phyloP scores from a whole-genome alignment of 2,888 invertebrate genomes.

The Andrena minutula region DNA sequence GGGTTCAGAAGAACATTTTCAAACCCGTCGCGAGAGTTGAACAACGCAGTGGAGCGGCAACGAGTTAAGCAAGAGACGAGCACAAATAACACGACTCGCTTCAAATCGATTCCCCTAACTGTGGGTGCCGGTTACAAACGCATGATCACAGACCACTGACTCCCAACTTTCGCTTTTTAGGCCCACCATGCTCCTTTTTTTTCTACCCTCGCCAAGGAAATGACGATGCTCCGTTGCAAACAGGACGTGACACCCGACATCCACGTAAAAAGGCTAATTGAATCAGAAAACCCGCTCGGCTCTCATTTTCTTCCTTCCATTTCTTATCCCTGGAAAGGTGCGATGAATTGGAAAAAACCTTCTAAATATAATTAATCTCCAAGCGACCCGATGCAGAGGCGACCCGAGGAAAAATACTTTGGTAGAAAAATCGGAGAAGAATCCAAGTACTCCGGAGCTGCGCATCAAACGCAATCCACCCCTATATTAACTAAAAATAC shows the following conservation, averaged over 20 bases:
- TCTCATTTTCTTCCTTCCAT: neutral
- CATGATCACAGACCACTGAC: constrained; percentile 58
- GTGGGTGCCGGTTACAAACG: constrained; percentile 54
- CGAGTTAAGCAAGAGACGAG: constrained; percentile 53
- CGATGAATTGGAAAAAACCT: too few species aligned
- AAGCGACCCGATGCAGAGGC: too few species aligned
- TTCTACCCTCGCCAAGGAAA: constrained; percentile 54
- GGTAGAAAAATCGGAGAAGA: too few species aligned
- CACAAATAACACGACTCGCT: constrained; percentile 36
- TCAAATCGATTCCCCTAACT: constrained; percentile 34
- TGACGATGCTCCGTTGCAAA: constrained; percentile 64
- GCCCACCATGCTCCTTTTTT: constrained; percentile 14
- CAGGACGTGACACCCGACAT: constrained; percentile 67
- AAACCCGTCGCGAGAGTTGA: constrained; percentile 35
- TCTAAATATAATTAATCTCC: too few species aligned
- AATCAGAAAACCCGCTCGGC: constrained; percentile 1
- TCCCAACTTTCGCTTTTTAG: constrained; percentile 45
- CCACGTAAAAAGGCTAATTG: constrained; percentile 37
- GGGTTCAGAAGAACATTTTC: constrained; percentile 4
- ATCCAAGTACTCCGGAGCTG: too few species aligned
- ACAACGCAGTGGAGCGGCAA: constrained; percentile 31
- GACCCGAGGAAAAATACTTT: too few species aligned
- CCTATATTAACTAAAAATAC: too few species aligned
- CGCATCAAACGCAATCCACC: too few species aligned
- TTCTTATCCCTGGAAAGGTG: neutral